Percentiles rank a stretch among this genome's conserved stretches.
Evolutionary conservation across 1,140 invertebrate species (phyloP).

Genomic region (Drosophila kanapiae): DNA sequence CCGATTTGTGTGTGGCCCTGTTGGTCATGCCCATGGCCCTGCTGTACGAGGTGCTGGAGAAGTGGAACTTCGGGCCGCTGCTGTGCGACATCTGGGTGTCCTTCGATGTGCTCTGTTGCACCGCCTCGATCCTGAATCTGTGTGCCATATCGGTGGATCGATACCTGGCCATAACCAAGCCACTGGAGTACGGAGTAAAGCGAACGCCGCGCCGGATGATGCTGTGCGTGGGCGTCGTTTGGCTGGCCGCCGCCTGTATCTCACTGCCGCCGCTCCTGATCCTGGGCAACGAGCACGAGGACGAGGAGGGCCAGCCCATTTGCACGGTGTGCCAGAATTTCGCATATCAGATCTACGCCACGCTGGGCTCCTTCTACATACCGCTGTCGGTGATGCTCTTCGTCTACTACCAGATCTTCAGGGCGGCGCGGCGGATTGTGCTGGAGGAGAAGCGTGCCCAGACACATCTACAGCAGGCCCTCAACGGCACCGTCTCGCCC

Average conservation of each 20-base stretch:
- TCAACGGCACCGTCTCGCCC: constrained; percentile 88
- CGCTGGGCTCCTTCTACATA: constrained; percentile 95
- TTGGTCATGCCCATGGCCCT: constrained; percentile 95
- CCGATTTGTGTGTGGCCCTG: constrained; percentile 93
- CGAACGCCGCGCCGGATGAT: constrained; percentile 94
- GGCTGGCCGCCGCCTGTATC: constrained; percentile 95
- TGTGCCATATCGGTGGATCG: constrained; percentile 96
- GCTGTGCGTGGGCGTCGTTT: constrained; percentile 94
- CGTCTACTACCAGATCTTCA: constrained; percentile 96
- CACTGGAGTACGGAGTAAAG: constrained; percentile 95
- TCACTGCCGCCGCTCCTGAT: constrained; percentile 95
- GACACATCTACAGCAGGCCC: constrained; percentile 91
- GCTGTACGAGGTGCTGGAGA: constrained; percentile 92
- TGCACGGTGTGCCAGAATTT: constrained; percentile 95
- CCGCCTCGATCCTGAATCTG: constrained; percentile 96
- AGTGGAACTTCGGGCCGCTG: constrained; percentile 93
- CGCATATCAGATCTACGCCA: constrained; percentile 96
- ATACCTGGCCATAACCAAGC: constrained; percentile 96
- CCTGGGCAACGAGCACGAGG: constrained; percentile 93
- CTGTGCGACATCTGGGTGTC: constrained; percentile 95
- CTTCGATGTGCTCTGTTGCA: constrained; percentile 93
- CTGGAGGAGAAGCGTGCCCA: constrained; percentile 94
- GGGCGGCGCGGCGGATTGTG: constrained; percentile 93
- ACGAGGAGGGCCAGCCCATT: constrained; percentile 87
- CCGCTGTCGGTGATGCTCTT: constrained; percentile 95